These are phyloP conservation scores for Tipula lateralis DNA, from an alignment of 2,888 invertebrate genomes.

Conservation along the genomic window DNA sequence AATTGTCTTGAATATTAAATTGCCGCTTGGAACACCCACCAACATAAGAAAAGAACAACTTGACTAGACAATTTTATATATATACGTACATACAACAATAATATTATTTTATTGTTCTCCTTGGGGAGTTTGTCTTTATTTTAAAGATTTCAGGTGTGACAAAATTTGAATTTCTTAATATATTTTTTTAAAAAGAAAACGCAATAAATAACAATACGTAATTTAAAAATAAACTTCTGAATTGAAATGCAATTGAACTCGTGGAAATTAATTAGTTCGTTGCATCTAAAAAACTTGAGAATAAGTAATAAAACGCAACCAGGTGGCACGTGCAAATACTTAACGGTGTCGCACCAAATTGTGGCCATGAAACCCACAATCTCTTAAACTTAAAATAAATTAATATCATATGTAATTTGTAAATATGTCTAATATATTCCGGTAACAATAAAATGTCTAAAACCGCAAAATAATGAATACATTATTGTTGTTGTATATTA, in stretches of 20 bases:
- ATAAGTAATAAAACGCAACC: not conserved
- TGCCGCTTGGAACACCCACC: not conserved
- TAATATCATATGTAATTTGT: not conserved
- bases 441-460: not conserved
- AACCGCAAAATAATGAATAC: not conserved
- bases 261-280: not conserved
- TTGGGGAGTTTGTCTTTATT: not conserved
- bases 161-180: not conserved
- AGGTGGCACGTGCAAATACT: not conserved
- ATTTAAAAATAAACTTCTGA: not conserved
- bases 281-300: not conserved
- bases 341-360: not conserved
- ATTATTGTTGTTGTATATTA: not conserved
- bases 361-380: not conserved
- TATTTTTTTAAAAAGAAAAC: not conserved
- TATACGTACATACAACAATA: not conserved
- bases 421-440: not conserved
- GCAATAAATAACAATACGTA: not conserved
- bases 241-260: not conserved
- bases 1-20: slow-evolving; percentile 1
- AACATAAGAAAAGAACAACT: not conserved
- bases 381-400: not conserved
- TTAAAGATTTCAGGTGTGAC: not conserved
- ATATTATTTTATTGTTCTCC: not conserved
- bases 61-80: not conserved